phyloP scores from a whole-genome alignment of 2,888 invertebrate species.

The Eulithis testata region DNA sequence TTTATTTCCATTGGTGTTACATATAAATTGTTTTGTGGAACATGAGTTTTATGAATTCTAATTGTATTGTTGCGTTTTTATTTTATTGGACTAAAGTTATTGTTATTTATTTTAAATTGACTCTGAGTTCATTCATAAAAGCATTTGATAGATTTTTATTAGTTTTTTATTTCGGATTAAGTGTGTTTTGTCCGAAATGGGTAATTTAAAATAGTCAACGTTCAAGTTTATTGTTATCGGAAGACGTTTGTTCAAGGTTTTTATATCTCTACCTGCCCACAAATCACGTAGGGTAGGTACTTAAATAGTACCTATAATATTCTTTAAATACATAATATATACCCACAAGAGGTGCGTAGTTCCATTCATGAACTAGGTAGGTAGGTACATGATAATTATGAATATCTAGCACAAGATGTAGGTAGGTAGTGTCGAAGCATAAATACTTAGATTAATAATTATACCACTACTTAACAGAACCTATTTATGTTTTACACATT shows the following conservation, averaged over 20 bases:
- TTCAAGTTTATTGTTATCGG: constrained; percentile 19
- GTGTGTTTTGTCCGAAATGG: constrained; percentile 14
- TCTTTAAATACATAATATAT: too few relatives aligned
- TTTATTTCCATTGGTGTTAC: constrained; percentile 34
- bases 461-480: too few relatives aligned
- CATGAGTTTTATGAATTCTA: constrained; percentile 34
- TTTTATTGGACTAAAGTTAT: constrained; percentile 22
- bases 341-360: too few relatives aligned
- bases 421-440: too few relatives aligned
- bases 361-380: too few relatives aligned
- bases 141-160: constrained; percentile 21
- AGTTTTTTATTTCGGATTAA: constrained; percentile 23
- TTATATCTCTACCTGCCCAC: constrained; percentile 1
- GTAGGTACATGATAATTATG: too few relatives aligned
- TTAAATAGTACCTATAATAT: not conserved
- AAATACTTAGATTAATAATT: too few relatives aligned
- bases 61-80: constrained; percentile 37
- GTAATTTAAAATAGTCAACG: constrained; percentile 16
- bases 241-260: constrained; percentile 16
- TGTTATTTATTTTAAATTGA: constrained; percentile 34
- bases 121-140: constrained; percentile 19
- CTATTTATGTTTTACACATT: too few relatives aligned
- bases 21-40: constrained; percentile 31
- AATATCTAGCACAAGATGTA: too few relatives aligned
- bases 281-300: not conserved